These are phyloP conservation scores for Lysandra coridon DNA, from an alignment of 2,888 invertebrate species.

Conservation along the genomic window DNA sequence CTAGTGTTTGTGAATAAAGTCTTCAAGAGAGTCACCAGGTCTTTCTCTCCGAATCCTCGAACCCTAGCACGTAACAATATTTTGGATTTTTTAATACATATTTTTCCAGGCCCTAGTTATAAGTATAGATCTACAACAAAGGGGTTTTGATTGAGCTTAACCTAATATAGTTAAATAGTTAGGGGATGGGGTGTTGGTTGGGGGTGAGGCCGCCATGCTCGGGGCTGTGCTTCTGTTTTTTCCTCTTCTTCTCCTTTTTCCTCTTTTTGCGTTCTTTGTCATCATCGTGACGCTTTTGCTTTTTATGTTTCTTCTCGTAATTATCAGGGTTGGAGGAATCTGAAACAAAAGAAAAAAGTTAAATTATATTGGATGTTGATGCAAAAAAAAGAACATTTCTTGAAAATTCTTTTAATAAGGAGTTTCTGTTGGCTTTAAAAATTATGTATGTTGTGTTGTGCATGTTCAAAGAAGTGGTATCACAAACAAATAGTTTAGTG, in stretches of 20 bases:
- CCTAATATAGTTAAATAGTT: slow-evolving; percentile 38
- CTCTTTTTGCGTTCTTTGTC: slow-evolving; percentile 95
- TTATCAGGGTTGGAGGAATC: slow-evolving; percentile 87
- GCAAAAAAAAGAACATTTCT: background rate
- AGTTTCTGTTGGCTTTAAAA: background rate
- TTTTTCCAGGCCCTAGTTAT: too few species aligned
- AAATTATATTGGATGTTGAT: background rate
- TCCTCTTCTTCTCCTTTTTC: slow-evolving; percentile 97
- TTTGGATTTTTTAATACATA: too few species aligned
- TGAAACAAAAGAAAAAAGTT: slow-evolving; percentile 45
- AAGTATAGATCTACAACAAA: background rate
- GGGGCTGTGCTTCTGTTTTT: slow-evolving; percentile 96
- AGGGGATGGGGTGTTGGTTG: slow-evolving; percentile 69
- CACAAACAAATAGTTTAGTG: background rate
- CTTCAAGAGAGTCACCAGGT: too few species aligned
- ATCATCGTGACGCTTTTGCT: slow-evolving; percentile 95
- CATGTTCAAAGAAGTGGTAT: background rate
- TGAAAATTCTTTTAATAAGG: background rate
- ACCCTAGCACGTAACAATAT: too few species aligned
- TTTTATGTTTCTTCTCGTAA: slow-evolving; percentile 97
- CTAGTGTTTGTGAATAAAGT: too few species aligned
- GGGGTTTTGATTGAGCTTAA: background rate
- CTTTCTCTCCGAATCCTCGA: too few species aligned
- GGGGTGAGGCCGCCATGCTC: slow-evolving; percentile 87
- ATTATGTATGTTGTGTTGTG: background rate